A percentile compares a stretch with the other conserved stretches of the same genome.
Conservation (phyloP, 2,797 vertebrate species). For the Kryptopterus vitreolus region DNA sequence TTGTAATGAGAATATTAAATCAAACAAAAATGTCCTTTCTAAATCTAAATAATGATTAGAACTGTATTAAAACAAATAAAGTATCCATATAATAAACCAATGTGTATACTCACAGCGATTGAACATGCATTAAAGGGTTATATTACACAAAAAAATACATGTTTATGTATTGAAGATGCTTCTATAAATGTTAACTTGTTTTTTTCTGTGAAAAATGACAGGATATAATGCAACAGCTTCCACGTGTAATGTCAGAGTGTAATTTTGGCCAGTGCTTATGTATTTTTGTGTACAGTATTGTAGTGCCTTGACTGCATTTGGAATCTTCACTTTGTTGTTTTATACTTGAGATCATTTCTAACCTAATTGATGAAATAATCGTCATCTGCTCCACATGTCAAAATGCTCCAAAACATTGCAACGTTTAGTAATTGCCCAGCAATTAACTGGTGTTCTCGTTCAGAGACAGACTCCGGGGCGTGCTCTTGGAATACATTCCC, state of each 20-base stretch:
- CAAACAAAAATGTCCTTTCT: background rate
- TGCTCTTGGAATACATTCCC: background rate
- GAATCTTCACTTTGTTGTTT: background rate
- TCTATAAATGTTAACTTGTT: background rate
- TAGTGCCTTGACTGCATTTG: background rate
- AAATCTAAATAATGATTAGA: too few relatives aligned
- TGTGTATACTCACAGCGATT: background rate
- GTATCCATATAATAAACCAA: background rate
- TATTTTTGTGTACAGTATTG: too few relatives aligned
- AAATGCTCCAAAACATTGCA: background rate
- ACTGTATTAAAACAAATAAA: background rate
- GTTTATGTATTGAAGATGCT: background rate
- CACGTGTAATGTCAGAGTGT: background rate
- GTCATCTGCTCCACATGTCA: background rate
- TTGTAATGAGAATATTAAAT: background rate
- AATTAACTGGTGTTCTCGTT: background rate
- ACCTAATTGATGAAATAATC: background rate
- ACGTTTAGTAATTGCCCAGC: background rate
- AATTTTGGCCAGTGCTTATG: background rate
- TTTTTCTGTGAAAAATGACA: background rate
- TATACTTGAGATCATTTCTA: too few relatives aligned
- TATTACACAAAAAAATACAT: background rate
- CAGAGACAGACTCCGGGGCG: background rate
- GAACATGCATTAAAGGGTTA: background rate
- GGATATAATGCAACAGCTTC: background rate